Base-by-base conservation (phyloP, 2,797 vertebrate genomes). In the Gallirallus australis region DNA sequence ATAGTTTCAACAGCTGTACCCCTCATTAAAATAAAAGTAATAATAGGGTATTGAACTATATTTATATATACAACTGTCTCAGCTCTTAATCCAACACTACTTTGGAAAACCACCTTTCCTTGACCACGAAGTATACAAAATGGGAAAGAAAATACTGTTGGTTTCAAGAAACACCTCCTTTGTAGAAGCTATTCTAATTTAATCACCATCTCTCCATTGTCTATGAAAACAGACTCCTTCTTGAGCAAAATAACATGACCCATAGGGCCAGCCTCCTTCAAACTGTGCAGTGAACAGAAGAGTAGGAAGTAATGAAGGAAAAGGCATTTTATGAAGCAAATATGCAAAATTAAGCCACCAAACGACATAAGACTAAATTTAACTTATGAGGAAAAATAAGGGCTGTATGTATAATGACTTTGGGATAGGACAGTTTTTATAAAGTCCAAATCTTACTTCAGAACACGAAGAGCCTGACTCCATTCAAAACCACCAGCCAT, bases 361-460 rank as follows among this genome's bases (percentile, higher is more conserved):
- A 94, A 31, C 68, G 50, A 83, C 78, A 63, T 37, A 92, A 68
- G 57, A 40, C 35, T 84, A 89, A 89, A 93, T 60, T 89, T 89
- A 96, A 93, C 53, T 61, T 3, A 5, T 3, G 9, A 89, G 64
- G 18, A 89, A 86, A 59, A 18, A 52, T 53, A 76, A 73, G 31
- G 15, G 57, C 72, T 85, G 11, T 11, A 42, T 31, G 40, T 80
- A 50, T 68, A 84, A 75, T 13, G 39, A 15, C 64, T 71, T 59
- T 64, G 20, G 53, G 28, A 77, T 9, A 95, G 19, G 25, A 31
- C 15, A 15, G 27, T 73, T 69, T 84, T 72, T 53, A 79, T 30
- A 13, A 95, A 90, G 15, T 23, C 53, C 15, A 77, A 15, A 48
- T 95, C 48, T 61, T 63, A 39, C 53, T 93, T 90, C 45, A 57